Evolutionary conservation across 2,113 vertebrate species (phyloP), one percentile per base, ranked within the genome.

Genomic region (Nibea coibor): DNA sequence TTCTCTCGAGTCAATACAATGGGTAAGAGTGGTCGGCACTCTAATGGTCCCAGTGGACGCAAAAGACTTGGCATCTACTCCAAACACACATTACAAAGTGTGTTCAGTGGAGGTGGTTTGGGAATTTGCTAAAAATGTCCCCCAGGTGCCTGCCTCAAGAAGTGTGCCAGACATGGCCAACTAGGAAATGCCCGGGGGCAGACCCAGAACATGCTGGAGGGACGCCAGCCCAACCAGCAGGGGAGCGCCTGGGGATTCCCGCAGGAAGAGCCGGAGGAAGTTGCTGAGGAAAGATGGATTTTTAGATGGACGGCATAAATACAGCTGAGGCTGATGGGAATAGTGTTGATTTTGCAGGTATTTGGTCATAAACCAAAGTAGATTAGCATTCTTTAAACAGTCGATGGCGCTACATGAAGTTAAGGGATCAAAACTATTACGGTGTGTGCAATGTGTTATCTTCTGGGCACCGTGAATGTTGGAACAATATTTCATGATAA

Each of bases 141-240:
- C 82, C 4, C 5, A 54, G 74, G 77, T 67, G 57, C 28, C 26
- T 68, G 69, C 53, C 17, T 53, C 47, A 59, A 58, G 50, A 76
- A 81, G 57, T 64, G 26, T 72, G 79, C 75, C 77, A 78, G 63
- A 65, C 63, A 66, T 5, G 19, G 82, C 71, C 77, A 62, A 78
- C 70, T 81, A 74, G 83, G 86, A 69, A 59, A 80, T 71, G 66
- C 87, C 84, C 22, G 1, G 42, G 59, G 84, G 59, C 15, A 1
- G 28, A 83, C 59, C 64, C 62, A 80, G 59, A 83, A 87, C 61
- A 75, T 63, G 67, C 78, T 82, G 78, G 75, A 81, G 62, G 72
- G 58, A 77, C 24, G 70, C 50, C 39, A 85, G 59, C 66, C 53
- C 75, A 82, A 81, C 86, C 76, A 69, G 64, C 76, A 63, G 24